Evolutionary conservation across 2,888 invertebrate species (phyloP).

Genomic region (Drosophila buzzatii): DNA sequence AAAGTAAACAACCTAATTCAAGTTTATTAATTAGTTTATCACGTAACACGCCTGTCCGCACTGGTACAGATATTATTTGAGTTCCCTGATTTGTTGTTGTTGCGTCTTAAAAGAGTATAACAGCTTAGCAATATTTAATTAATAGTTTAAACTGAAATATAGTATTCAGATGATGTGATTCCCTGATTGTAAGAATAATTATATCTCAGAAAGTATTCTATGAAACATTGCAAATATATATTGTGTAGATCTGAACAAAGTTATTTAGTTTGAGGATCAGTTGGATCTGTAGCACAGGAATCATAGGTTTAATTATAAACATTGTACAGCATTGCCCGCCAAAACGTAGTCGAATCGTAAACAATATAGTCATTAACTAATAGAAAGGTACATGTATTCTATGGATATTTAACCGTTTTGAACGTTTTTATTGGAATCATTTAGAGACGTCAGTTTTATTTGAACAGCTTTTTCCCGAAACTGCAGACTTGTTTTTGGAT

Average conservation of each 20-base stretch:
- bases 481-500: neutral
- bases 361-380: neutral
- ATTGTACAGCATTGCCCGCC: neutral
- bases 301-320: neutral
- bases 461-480: conserved; percentile 31
- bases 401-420: neutral
- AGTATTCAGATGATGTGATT: neutral
- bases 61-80: neutral
- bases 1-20: conserved; percentile 2
- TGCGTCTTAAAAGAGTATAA: neutral
- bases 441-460: conserved; percentile 23
- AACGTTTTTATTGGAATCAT: neutral
- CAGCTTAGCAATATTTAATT: neutral
- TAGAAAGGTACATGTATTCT: too few relatives aligned
- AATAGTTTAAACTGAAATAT: neutral
- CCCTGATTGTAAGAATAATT: too few relatives aligned
- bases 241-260: neutral
- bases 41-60: neutral
- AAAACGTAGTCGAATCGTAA: neutral
- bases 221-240: neutral
- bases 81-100: neutral
- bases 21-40: conserved; percentile 20
- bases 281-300: neutral
- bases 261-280: neutral
- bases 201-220: neutral